Conservation (phyloP, 2,888 invertebrate genomes). For the Neoscelio sp. region DNA sequence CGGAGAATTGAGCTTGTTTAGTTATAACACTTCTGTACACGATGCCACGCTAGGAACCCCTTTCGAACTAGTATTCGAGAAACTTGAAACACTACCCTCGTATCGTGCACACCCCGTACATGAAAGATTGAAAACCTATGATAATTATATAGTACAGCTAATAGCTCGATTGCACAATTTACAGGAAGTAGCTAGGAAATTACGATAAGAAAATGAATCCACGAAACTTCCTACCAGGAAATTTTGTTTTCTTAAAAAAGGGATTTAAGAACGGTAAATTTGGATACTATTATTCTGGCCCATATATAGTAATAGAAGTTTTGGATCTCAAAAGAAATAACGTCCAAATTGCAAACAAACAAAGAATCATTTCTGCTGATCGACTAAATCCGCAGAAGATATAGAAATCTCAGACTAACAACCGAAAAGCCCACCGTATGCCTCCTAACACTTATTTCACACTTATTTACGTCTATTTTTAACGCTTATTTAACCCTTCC, state of each 20-base stretch:
- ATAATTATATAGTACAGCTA: no score
- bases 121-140: no score
- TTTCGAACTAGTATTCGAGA: constrained; percentile 1
- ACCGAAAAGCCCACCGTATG: no score
- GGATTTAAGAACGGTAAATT: not conserved
- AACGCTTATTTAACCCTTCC: no score
- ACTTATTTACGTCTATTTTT: no score
- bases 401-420: no score
- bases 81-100: not conserved
- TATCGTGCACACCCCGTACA: no score
- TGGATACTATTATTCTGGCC: not conserved
- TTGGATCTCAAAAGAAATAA: not conserved
- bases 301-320: not conserved
- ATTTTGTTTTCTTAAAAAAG: constrained; percentile 1
- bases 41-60: not conserved
- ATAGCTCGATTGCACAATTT: not conserved
- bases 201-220: not conserved
- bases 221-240: not conserved
- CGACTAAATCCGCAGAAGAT: no score
- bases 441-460: no score
- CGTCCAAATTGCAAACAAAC: not conserved
- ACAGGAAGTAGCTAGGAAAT: not conserved
- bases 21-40: constrained; percentile 9
- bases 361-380: constrained; percentile 1
- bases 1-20: not conserved